Base-by-base conservation (phyloP, 1,140 invertebrate species). In the Aphaenogaster ashmeadi region DNA sequence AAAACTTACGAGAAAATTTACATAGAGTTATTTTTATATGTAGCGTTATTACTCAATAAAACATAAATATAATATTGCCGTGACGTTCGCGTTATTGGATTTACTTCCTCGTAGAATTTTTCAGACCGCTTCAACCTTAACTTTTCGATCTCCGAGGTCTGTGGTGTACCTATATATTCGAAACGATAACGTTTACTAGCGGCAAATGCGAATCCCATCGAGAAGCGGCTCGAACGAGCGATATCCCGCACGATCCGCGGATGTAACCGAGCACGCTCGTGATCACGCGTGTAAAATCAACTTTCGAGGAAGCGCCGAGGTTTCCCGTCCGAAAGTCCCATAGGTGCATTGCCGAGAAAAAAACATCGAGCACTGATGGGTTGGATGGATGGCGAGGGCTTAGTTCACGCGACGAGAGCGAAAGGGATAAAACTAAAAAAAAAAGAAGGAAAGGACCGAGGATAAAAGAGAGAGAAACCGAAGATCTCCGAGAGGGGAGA, bases 341-440 rank as follows among this genome's bases (percentile, higher is more conserved):
- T 89, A 93, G 92, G 93, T 93, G 93, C 92, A 93, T 93, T 93
- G 91, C 87, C 88, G 89, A 87, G 88, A 88, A 89, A 92, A 27
- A 90, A 92, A 91, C 80, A 92, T 86, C 86, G 89, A 90, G 89
- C 87, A 92, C 87, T 89, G 89, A 87, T 90, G 89, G 89, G 91
- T 91, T 87, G 91, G 90, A 92, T 91, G 92, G 92, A 90, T 92
- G 90, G 92, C 93, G 93, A 94, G 93, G 93, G 93, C 93, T 93
- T 90, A 89, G 91, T 93, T 93, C 89, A 91, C 90, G 64, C 41
- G 90, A 94, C 84, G 79, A 21, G 11, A 52, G 15, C 56, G 21
- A 56, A 15, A 64, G 6, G 13, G 56, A 66, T 66, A n/a, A 66
- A 27, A 1, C 0, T 58, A 54, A 18, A 38, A 38, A 87, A 33